These are phyloP conservation scores for Tetrapedia diversipes DNA, from an alignment of 2,888 invertebrate genomes.

Conservation along the genomic window DNA sequence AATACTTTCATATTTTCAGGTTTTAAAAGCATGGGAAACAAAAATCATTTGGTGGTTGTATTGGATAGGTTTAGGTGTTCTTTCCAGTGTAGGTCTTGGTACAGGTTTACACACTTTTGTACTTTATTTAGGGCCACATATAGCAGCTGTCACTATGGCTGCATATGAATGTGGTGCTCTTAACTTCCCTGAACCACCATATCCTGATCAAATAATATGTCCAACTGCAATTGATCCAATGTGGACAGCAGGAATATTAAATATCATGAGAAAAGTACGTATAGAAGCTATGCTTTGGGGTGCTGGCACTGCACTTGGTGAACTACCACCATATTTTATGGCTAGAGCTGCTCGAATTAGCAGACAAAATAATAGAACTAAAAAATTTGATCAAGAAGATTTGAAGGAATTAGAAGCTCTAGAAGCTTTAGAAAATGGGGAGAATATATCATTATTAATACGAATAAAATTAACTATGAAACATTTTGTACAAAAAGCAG, in stretches of 20 bases:
- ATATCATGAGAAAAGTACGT: slow-evolving; percentile 97
- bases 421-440: slow-evolving; percentile 86
- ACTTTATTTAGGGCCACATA: slow-evolving; percentile 99
- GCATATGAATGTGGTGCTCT: slow-evolving; percentile 98
- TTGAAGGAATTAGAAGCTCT: slow-evolving; percentile 90
- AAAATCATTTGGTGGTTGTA: slow-evolving; percentile 90
- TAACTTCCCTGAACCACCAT: slow-evolving; percentile 98
- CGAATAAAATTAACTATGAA: slow-evolving; percentile 94
- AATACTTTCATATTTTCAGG: slow-evolving; percentile 67
- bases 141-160: slow-evolving; percentile 98
- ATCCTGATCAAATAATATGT: slow-evolving; percentile 98
- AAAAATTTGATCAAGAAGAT: slow-evolving; percentile 87
- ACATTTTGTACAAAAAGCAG: slow-evolving; percentile 95
- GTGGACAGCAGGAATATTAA: slow-evolving; percentile 91
- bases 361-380: slow-evolving; percentile 76
- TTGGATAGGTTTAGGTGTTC: slow-evolving; percentile 96
- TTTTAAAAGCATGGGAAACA: slow-evolving; percentile 79
- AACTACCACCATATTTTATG: slow-evolving; percentile 99
- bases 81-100: slow-evolving; percentile 98
- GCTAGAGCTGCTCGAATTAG: slow-evolving; percentile 94
- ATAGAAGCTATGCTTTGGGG: slow-evolving; percentile 99
- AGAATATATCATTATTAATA: slow-evolving; percentile 87
- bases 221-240: slow-evolving; percentile 88
- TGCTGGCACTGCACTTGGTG: slow-evolving; percentile 98
- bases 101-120: slow-evolving; percentile 99